A percentile compares a stretch with the other conserved stretches of the same genome.
phyloP scores from a whole-genome alignment of 1,140 invertebrate species.

The Pararge aegeria region DNA sequence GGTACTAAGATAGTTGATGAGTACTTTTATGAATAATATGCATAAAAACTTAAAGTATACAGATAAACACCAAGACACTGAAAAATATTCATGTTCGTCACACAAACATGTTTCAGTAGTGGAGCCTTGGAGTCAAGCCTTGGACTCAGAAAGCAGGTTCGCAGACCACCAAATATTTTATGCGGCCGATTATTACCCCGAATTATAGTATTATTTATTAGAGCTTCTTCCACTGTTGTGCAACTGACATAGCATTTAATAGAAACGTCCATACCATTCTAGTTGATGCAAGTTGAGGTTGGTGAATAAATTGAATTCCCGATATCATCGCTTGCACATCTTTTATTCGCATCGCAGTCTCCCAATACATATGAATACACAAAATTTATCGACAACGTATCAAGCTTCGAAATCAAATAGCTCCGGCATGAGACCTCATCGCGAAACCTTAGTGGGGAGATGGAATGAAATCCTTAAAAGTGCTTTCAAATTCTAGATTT shows the following conservation, averaged over 20 bases:
- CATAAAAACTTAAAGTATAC: too few species aligned
- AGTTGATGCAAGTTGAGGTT: conserved; percentile 20
- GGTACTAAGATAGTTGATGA: too few species aligned
- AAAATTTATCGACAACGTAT: conserved; percentile 37
- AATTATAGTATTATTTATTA: too few species aligned
- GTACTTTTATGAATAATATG: too few species aligned
- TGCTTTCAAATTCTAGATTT: not conserved
- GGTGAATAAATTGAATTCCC: conserved; percentile 27
- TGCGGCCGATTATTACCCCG: too few species aligned
- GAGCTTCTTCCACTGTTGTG: too few species aligned
- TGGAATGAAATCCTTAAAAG: not conserved
- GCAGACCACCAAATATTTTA: too few species aligned
- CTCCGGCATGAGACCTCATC: not conserved
- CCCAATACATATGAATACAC: conserved; percentile 31
- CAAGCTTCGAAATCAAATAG: conserved; percentile 36
- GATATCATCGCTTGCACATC: conserved; percentile 21
- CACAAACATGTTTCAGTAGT: too few species aligned
- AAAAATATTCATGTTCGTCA: too few species aligned
- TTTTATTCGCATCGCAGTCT: not conserved
- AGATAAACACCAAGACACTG: too few species aligned
- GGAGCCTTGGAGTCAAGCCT: too few species aligned
- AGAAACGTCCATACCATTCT: conserved; percentile 2
- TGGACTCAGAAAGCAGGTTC: too few species aligned
- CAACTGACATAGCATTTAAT: not conserved
- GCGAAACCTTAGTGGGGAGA: not conserved